Percentiles rank a stretch among this genome's conserved stretches.
Conservation (phyloP, 2,888 invertebrate genomes). For the Malthinus flaveolus region DNA sequence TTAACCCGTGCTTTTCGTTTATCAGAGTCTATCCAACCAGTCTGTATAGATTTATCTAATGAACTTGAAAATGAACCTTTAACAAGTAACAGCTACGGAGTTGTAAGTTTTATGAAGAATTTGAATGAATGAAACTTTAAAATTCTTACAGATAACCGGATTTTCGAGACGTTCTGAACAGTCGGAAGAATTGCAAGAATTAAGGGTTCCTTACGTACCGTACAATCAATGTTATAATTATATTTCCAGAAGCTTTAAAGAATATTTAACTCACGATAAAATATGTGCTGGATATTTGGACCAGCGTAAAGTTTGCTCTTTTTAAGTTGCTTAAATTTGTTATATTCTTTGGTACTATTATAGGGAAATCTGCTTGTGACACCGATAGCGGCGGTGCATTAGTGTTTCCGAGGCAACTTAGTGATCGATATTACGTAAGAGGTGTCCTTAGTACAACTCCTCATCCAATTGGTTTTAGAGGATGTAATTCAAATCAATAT, state of each 20-base stretch:
- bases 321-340: not conserved
- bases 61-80: no score
- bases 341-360: not conserved
- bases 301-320: not conserved
- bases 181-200: not conserved
- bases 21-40: no score
- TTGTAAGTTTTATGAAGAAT: no score
- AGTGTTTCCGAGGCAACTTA: constrained; percentile 41
- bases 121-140: no score
- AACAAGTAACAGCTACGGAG: no score
- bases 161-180: not conserved
- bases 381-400: constrained; percentile 57
- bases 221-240: not conserved
- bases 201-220: not conserved
- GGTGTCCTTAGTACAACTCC: constrained; percentile 55
- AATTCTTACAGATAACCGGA: not conserved
- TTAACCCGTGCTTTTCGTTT: constrained; percentile 37
- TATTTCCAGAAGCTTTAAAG: not conserved
- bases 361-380: constrained; percentile 44
- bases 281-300: not conserved
- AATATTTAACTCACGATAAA: not conserved
- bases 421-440: constrained; percentile 50
- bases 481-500: constrained; percentile 47
- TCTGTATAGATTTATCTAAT: no score
- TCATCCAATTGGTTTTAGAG: not conserved